phyloP scores from a whole-genome alignment of 2,888 invertebrate genomes.

The Lamellibrachia satsuma region DNA sequence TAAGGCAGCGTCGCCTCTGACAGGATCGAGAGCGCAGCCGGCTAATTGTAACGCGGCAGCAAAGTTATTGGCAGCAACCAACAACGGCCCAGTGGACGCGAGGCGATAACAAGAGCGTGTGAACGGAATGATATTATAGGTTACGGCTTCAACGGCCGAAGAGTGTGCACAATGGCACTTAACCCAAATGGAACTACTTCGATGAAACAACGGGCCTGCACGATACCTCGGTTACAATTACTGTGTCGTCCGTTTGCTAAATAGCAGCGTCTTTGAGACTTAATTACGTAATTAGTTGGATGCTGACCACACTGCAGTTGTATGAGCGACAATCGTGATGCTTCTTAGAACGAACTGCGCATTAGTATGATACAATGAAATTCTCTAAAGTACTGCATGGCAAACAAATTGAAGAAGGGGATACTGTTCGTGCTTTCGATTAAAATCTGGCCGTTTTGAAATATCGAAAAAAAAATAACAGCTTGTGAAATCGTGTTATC shows the following conservation, averaged over 20 bases:
- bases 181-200: neutral
- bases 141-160: neutral
- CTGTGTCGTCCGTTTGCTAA: neutral
- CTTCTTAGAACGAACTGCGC: neutral
- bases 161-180: neutral
- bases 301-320: neutral
- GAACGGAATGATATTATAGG: neutral
- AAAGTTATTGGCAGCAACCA: neutral
- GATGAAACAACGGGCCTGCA: neutral
- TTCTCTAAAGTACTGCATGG: neutral
- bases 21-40: neutral
- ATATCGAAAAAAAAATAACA: neutral
- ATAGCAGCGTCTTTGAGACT: neutral
- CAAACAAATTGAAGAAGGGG: neutral
- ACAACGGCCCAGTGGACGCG: neutral
- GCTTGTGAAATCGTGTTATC: neutral
- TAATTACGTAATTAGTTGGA: neutral
- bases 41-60: neutral
- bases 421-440: neutral
- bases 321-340: neutral
- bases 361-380: neutral
- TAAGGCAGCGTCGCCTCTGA: conserved; percentile 9
- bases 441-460: neutral
- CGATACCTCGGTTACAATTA: neutral
- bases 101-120: neutral